Base-by-base conservation (phyloP, 2,113 vertebrate species). In the Chinchilla lanigera region DNA sequence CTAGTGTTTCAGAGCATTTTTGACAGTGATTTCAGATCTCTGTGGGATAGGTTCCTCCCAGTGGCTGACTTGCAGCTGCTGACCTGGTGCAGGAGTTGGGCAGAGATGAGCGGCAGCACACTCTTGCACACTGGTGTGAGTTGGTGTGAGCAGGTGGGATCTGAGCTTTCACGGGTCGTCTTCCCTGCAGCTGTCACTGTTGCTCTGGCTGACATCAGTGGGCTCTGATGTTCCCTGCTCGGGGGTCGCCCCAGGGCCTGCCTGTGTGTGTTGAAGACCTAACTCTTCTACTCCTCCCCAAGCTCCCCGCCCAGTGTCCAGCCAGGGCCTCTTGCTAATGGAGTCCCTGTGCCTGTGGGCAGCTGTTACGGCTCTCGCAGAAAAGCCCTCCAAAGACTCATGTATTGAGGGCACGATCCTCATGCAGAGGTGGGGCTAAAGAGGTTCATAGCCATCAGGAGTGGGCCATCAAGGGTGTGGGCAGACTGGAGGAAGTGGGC, bases 1-100 rank as follows among this genome's bases (percentile, higher is more conserved):
- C 44, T 44, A 17, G 24, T 11, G 3, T 75, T 58, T 26, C 3
- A 20, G 73, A 26, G 73, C 24, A 28, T 28, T 78, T 33, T 28
- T 50, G 75, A 28, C 4, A 16, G 3, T 30, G 75, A 50, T 50
- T 44, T 30, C 26, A 38, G 60, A 19, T 69, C 82, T 86, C 65
- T 28, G 3, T 1, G 11, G 54, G 16, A 14, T 41, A 5, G 63
- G 9, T 19, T 1, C 13, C 65, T n/a, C 20, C 11, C 3, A 7
- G 0, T 0, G 26, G 41, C 89, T 84, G n/a, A 26, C 41, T 58
- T 38, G 65, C 47, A 52, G 50, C 44, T 77, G 22, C 30, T 13
- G 5, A 4, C 0, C 4, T 12, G 33, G 1, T 35, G 58, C 0
- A 0, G 38, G 86, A 56, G 3, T 4, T 83, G 67, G 58, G 86